Percentiles rank a stretch among this genome's conserved stretches.
Conservation (phyloP, 1,140 invertebrate genomes). For the Penaeus chinensis region DNA sequence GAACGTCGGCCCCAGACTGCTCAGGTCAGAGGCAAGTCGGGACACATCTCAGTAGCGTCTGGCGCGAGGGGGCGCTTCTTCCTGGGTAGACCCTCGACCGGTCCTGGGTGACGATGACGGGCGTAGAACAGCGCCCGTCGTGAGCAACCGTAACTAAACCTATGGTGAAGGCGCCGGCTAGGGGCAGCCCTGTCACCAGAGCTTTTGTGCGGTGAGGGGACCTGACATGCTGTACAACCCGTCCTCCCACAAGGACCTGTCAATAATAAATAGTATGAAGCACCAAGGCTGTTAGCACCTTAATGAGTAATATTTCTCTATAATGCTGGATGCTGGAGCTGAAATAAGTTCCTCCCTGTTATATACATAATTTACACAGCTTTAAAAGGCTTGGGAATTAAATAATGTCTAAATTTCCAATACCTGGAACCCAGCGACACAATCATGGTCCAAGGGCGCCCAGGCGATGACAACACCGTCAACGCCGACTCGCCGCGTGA, state of each 20-base stretch:
- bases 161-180: slow-evolving; percentile 53
- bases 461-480: slow-evolving; percentile 62
- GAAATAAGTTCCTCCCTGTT: too few relatives aligned
- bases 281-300: too few relatives aligned
- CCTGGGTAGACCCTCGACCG: slow-evolving; percentile 36
- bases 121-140: slow-evolving; percentile 61
- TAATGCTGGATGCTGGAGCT: too few relatives aligned
- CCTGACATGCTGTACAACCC: slow-evolving; percentile 60
- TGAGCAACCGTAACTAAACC: slow-evolving; percentile 53
- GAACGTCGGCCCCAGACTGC: neutral
- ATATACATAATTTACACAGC: too few relatives aligned
- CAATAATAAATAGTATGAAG: neutral
- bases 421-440: slow-evolving; percentile 60
- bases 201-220: slow-evolving; percentile 61
- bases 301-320: too few relatives aligned
- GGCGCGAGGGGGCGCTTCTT: slow-evolving; percentile 23
- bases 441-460: slow-evolving; percentile 58
- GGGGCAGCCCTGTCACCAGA: slow-evolving; percentile 56
- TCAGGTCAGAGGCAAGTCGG: slow-evolving; percentile 16
- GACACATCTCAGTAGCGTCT: slow-evolving; percentile 5
- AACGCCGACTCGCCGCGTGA: slow-evolving; percentile 57
- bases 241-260: slow-evolving; percentile 53
- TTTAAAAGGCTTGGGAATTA: too few relatives aligned
- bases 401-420: neutral
- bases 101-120: slow-evolving; percentile 55